phyloP scores from a whole-genome alignment of 2,797 vertebrate genomes.

The Enteromius fasciolatus region DNA sequence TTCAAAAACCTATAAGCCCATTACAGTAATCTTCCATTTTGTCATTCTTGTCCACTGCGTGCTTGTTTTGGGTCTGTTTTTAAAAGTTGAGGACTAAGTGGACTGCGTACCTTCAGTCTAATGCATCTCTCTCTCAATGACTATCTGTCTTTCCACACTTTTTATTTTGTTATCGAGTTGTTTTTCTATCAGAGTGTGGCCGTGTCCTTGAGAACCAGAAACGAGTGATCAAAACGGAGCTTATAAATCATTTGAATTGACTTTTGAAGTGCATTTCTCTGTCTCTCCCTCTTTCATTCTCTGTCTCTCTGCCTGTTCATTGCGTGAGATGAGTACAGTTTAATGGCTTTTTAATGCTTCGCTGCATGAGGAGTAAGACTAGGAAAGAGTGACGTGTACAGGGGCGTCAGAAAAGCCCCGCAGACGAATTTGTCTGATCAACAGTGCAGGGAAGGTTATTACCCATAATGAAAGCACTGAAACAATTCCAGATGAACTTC shows the following conservation, averaged over 20 bases:
- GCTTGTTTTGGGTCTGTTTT: conserved; percentile 27
- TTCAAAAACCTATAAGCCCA: conserved; percentile 35
- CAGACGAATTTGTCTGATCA: conserved; percentile 59
- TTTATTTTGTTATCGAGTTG: conserved; percentile 38
- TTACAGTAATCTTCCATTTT: conserved; percentile 40
- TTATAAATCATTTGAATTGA: conserved; percentile 60
- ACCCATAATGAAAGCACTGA: conserved; percentile 58
- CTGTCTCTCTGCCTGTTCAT: conserved; percentile 35
- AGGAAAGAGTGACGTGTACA: conserved; percentile 39
- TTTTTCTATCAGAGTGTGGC: conserved; percentile 44
- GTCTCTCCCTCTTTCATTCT: conserved; percentile 29
- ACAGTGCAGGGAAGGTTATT: conserved; percentile 58
- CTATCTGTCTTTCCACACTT: conserved; percentile 48
- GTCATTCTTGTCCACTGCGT: conserved; percentile 20
- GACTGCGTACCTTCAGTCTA: conserved; percentile 27
- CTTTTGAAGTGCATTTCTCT: conserved; percentile 53
- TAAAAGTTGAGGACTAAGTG: conserved; percentile 26
- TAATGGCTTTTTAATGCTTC: conserved; percentile 58
- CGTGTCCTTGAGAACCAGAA: conserved; percentile 47
- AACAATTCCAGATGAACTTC: conserved; percentile 51
- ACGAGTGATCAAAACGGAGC: conserved; percentile 51
- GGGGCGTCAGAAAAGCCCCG: conserved; percentile 41
- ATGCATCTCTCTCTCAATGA: conserved; percentile 31
- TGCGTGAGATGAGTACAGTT: conserved; percentile 49
- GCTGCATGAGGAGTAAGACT: conserved; percentile 44